A percentile compares a stretch with the other conserved stretches of the same genome.
Conservation (phyloP, 2,113 vertebrate species). For the Fulica atra region DNA sequence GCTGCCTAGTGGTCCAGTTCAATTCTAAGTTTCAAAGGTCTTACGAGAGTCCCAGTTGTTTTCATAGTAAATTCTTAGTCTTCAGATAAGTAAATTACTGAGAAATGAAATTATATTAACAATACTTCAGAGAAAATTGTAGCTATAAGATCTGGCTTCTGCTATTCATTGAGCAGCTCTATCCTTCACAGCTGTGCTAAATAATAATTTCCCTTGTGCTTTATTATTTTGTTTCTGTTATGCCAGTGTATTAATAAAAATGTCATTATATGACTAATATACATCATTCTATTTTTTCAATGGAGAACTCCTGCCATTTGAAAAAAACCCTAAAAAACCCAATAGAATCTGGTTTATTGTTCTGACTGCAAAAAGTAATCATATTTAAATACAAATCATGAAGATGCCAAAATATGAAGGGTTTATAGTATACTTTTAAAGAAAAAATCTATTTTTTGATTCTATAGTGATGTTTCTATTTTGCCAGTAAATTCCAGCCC, state of each 20-base stretch:
- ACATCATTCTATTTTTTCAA: neutral
- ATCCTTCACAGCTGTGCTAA: neutral
- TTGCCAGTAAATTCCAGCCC: constrained; percentile 37
- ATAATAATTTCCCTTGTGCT: neutral
- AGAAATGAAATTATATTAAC: neutral
- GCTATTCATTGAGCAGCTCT: neutral
- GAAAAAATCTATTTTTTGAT: constrained; percentile 56
- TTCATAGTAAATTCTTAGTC: neutral
- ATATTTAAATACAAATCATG: constrained; percentile 34
- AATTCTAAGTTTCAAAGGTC: neutral
- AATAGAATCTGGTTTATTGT: neutral
- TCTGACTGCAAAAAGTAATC: neutral
- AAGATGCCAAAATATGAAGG: constrained; percentile 47
- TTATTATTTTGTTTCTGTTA: neutral
- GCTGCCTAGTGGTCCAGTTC: neutral
- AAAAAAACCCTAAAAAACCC: neutral
- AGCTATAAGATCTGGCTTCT: neutral
- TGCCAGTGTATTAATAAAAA: constrained; percentile 8
- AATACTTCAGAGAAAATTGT: neutral
- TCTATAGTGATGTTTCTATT: constrained; percentile 36
- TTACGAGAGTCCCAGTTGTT: neutral
- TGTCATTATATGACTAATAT: neutral
- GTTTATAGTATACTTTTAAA: constrained; percentile 58
- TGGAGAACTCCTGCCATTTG: neutral
- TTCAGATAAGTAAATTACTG: neutral